Evolutionary conservation across 2,888 invertebrate genomes (phyloP), one percentile per base, ranked within the genome.

Genomic region (Cepaea hortensis): DNA sequence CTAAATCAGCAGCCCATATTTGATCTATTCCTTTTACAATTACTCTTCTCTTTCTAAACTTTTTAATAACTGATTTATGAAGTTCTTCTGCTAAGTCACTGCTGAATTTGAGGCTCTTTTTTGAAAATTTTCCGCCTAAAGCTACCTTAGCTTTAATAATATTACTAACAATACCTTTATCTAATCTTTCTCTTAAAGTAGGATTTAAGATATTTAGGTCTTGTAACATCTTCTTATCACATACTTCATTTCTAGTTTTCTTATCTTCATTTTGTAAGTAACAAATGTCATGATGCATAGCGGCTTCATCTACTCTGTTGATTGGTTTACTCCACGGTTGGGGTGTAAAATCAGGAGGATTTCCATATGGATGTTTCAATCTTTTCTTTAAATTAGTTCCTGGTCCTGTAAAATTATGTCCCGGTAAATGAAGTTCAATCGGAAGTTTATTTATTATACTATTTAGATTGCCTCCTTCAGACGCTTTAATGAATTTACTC

Each of bases 391-490:
- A n/a, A 77, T 77, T 77, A 77, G 77, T 77, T 77, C 55, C 61
- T n/a, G 55, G 61, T 46, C 55, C n/a, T 55, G 77, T 77, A 77
- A 20, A 77, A 55, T 55, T 55, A 77, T 77, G 77, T 46, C 82
- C 72, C 15, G 80, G 86, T 20, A 88, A 75, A 84, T 88, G 80
- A 62, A 88, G 62, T 84, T 86, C 86, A 76, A 86, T 20, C 18
- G 84, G 84, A 18, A 86, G 23, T 48, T 11, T 55, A 55, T 55
- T 55, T 55, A 55, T 55, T 55, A 55, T 55, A 55, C 55, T 55
- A 55, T 55, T 55, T 55, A 55, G 11, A 11, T 55, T 55, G 6
- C 35, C 35, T 35, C 35, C 35, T 35, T 35, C 35, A 35, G 35
- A 35, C 35, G 35, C 35, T 35, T 35, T 23, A 15, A 86, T 68